A percentile compares a stretch with the other conserved stretches of the same genome.
Evolutionary conservation across 2,113 vertebrate genomes (phyloP).

Genomic region (Cyphomyrus plagiostoma): DNA sequence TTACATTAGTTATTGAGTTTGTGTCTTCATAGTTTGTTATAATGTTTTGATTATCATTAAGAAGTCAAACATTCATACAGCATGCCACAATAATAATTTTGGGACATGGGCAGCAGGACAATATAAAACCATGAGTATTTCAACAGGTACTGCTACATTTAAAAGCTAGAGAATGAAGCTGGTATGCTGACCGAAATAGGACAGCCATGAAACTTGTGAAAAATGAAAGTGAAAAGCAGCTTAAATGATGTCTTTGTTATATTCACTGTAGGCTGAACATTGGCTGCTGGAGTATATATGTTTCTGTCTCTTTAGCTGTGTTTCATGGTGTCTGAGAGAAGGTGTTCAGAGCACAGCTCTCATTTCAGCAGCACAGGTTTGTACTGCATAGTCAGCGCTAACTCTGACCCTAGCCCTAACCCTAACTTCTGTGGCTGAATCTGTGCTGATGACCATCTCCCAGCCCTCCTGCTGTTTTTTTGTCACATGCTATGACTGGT

Average conservation of each 20-base stretch:
- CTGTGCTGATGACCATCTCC: neutral
- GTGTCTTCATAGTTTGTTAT: neutral
- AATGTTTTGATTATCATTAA: neutral
- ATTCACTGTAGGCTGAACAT: neutral
- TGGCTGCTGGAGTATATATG: neutral
- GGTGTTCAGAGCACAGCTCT: neutral
- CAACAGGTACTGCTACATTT: neutral
- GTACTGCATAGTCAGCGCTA: neutral
- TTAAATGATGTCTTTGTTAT: neutral
- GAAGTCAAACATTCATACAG: neutral
- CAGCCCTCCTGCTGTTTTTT: neutral
- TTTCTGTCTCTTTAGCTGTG: neutral
- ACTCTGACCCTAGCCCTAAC: neutral
- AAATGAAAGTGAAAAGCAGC: neutral
- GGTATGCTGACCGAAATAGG: neutral
- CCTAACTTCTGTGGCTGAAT: neutral
- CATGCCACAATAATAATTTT: neutral
- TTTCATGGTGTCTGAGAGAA: neutral
- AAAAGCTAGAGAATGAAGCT: neutral
- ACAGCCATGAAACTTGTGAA: neutral
- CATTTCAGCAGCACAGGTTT: neutral
- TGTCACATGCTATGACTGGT: neutral
- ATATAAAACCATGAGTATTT: neutral
- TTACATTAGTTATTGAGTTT: neutral
- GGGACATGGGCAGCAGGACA: neutral